Percentiles rank a stretch among this genome's conserved stretches.
These are phyloP conservation scores for Rhinogobius similis DNA, from an alignment of 2,113 vertebrate species.

Conservation along the genomic window DNA sequence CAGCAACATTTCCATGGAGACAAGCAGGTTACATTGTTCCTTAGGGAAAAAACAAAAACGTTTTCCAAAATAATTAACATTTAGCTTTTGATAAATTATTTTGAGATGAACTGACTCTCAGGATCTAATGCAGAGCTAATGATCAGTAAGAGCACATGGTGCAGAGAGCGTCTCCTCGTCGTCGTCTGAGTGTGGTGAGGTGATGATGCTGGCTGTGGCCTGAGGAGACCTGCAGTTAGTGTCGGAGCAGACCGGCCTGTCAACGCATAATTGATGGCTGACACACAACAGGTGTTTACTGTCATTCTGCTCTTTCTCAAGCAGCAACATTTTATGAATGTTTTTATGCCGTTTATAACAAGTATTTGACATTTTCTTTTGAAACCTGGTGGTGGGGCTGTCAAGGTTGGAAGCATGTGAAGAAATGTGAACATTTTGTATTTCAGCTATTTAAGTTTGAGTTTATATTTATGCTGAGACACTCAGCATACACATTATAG, in stretches of 20 bases:
- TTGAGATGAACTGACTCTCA: no score
- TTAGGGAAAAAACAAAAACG: no score
- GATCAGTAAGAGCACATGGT: no score
- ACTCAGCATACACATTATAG: neutral
- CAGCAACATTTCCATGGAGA: no score
- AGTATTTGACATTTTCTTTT: neutral
- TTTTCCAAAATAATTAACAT: no score
- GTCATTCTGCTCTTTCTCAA: neutral
- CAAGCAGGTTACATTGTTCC: no score
- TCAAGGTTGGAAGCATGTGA: neutral
- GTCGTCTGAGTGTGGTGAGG: neutral
- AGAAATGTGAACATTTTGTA: no score
- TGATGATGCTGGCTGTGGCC: neutral
- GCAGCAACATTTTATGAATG: neutral
- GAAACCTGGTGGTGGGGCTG: neutral
- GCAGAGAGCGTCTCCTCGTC: neutral
- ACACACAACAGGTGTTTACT: constrained; percentile 26
- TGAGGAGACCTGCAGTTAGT: constrained; percentile 1
- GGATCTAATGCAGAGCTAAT: no score
- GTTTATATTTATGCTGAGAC: neutral
- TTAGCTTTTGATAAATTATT: no score
- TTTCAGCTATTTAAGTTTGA: neutral
- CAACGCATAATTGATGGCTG: constrained; percentile 32
- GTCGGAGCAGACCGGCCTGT: constrained; percentile 34
- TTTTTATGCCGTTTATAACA: neutral